Evolutionary conservation across 1,140 invertebrate species (phyloP).

Genomic region (Oryctes rhinoceros): DNA sequence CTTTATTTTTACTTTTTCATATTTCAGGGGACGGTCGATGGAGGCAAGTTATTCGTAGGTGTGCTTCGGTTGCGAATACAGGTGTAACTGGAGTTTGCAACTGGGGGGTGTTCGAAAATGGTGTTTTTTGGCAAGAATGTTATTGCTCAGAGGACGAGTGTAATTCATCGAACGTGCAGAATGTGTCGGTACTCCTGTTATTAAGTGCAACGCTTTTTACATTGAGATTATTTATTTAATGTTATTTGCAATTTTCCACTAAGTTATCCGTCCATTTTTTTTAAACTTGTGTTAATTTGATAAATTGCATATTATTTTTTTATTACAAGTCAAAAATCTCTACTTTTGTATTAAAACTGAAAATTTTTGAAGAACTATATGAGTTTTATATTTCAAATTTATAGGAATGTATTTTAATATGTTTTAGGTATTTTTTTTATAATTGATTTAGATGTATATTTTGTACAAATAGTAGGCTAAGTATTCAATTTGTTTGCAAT

Average conservation of each 20-base stretch:
- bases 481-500: no score
- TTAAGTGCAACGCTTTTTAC: constrained; percentile 8
- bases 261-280: constrained; percentile 20
- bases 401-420: no score
- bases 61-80: constrained; percentile 88
- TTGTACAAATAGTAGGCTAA: no score
- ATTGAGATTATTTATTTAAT: constrained; percentile 14
- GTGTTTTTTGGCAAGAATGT: constrained; percentile 94
- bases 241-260: not conserved
- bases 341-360: no score
- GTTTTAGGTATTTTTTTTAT: no score
- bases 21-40: constrained; percentile 89
- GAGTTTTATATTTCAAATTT: no score
- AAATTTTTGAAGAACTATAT: no score
- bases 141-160: constrained; percentile 90
- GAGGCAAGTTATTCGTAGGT: constrained; percentile 89
- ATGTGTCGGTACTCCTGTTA: not conserved
- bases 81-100: constrained; percentile 92
- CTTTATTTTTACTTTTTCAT: not conserved
- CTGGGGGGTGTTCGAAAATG: constrained; percentile 92
- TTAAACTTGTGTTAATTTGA: not conserved
- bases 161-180: constrained; percentile 64
- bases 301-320: not conserved
- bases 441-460: no score
- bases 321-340: no score